phyloP scores from a whole-genome alignment of 2,113 vertebrate genomes.

The Boleophthalmus pectinirostris region DNA sequence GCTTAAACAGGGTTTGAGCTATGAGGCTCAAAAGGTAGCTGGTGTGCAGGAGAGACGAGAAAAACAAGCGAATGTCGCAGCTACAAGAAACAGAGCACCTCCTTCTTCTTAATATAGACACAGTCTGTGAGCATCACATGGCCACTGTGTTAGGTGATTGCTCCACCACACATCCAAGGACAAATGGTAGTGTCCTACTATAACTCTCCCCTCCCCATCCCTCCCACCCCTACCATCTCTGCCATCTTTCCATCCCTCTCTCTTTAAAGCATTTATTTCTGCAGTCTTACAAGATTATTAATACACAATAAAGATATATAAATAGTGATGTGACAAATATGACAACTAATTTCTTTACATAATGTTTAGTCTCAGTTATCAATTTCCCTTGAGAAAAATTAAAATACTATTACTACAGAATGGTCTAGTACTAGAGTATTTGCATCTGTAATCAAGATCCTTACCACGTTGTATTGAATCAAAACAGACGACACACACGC shows the following conservation, averaged over 20 bases:
- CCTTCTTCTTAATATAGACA: constrained; percentile 54
- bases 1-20: constrained; percentile 25
- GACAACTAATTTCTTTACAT: too few relatives aligned
- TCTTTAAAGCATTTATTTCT: constrained; percentile 17
- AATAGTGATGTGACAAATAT: not conserved
- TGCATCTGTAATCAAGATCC: constrained; percentile 13
- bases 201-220: constrained; percentile 39
- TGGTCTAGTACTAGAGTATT: not conserved
- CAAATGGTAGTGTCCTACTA: constrained; percentile 56
- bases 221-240: not conserved
- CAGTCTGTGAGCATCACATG: constrained; percentile 50
- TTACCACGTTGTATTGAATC: constrained; percentile 90
- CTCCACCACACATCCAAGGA: constrained; percentile 51
- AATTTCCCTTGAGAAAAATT: not conserved
- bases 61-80: constrained; percentile 18
- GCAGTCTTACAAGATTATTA: constrained; percentile 33
- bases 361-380: not conserved
- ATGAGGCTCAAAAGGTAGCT: constrained; percentile 31
- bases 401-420: not conserved
- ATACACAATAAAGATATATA: not conserved
- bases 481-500: constrained; percentile 90
- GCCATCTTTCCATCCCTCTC: constrained; percentile 19
- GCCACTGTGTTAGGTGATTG: constrained; percentile 51
- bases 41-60: constrained; percentile 29
- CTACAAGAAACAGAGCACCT: constrained; percentile 49